Evolutionary conservation across 2,797 vertebrate genomes (phyloP).

Genomic region (Lithobates pipiens): DNA sequence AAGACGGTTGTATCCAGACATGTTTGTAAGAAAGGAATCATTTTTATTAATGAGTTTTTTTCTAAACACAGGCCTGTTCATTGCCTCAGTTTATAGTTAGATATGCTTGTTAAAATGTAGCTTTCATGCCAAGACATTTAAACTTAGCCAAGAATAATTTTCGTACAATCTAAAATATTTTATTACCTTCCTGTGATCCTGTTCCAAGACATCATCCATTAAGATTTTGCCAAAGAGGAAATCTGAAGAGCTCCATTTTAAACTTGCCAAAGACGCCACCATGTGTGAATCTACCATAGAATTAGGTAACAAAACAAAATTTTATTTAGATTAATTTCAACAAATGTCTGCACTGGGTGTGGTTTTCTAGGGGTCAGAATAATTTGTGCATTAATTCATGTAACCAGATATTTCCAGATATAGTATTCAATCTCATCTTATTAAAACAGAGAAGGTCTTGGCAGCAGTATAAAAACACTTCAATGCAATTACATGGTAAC

Average conservation of each 20-base stretch:
- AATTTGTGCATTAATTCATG: constrained; percentile 1
- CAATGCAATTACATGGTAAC: too few species aligned
- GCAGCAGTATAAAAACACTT: too few species aligned
- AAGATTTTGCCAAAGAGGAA: constrained; percentile 30
- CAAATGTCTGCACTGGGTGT: background rate
- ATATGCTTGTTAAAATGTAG: constrained; percentile 12
- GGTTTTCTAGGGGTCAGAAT: background rate
- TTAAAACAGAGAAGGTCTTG: too few species aligned
- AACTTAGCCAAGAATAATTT: constrained; percentile 38
- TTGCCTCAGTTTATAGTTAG: background rate
- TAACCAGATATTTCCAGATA: background rate
- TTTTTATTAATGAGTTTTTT: background rate
- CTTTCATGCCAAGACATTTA: constrained; percentile 19
- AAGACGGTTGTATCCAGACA: background rate
- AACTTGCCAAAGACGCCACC: constrained; percentile 45
- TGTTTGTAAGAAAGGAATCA: background rate
- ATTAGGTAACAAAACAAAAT: constrained; percentile 14
- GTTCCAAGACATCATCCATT: constrained; percentile 39
- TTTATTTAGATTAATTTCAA: constrained; percentile 3
- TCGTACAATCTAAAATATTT: constrained; percentile 5
- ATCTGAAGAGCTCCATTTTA: constrained; percentile 30
- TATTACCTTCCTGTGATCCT: constrained; percentile 49
- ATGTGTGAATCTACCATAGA: constrained; percentile 8
- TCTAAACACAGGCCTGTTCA: background rate
- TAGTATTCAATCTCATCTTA: too few species aligned